Percentiles rank a stretch among this genome's conserved stretches.
Evolutionary conservation across 2,113 vertebrate species (phyloP).

Genomic region (Sitta europaea): DNA sequence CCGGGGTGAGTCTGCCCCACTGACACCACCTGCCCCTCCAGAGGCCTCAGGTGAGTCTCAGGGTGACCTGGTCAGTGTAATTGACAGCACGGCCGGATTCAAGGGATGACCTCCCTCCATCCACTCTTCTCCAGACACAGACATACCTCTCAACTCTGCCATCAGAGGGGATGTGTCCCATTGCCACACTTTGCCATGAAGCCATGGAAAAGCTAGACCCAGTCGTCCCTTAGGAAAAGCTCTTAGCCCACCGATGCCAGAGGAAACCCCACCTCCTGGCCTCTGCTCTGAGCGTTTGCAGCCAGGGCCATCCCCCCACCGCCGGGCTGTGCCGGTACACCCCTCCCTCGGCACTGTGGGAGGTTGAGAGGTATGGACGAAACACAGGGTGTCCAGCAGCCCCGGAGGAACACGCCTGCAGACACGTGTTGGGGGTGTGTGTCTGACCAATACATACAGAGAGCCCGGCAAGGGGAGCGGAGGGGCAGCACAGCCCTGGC

Average conservation of each 20-base stretch:
- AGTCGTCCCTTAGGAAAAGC: background rate
- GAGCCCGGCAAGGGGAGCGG: slow-evolving; percentile 28
- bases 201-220: background rate
- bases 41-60: background rate
- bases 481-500: slow-evolving; percentile 50
- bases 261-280: background rate
- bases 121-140: slow-evolving; percentile 25
- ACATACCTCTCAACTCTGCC: slow-evolving; percentile 76
- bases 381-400: slow-evolving; percentile 46
- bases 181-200: background rate
- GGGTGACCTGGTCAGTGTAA: slow-evolving; percentile 63
- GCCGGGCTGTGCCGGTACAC: background rate
- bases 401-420: slow-evolving; percentile 12
- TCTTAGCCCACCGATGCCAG: background rate
- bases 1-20: background rate
- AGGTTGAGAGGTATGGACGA: slow-evolving; percentile 71
- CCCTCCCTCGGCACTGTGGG: background rate
- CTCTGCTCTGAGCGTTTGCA: background rate
- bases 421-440: background rate
- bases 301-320: background rate
- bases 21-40: background rate
- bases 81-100: slow-evolving; percentile 59
- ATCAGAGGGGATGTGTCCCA: slow-evolving; percentile 17
- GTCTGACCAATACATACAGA: background rate
- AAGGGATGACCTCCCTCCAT: background rate